Percentiles rank a stretch among this genome's conserved stretches.
Evolutionary conservation across 2,797 vertebrate species (phyloP).

Genomic region (Chiroxiphia lanceolata): DNA sequence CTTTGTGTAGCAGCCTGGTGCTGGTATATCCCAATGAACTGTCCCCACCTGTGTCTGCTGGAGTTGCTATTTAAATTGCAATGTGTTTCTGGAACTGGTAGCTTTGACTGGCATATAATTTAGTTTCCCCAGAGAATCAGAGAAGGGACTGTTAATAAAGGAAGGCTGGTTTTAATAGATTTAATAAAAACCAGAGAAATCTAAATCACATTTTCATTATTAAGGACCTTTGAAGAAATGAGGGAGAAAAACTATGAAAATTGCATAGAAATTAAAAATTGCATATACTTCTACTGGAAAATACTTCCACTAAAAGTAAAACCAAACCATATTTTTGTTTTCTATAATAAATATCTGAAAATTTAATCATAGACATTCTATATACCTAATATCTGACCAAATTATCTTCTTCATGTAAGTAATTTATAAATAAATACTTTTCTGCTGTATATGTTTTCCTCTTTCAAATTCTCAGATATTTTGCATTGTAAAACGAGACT

Average conservation of each 20-base stretch:
- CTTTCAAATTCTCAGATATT: background rate
- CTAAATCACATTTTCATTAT: constrained; percentile 28
- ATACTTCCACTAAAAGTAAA: background rate
- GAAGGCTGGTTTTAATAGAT: constrained; percentile 44
- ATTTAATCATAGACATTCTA: background rate
- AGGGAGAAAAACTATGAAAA: background rate
- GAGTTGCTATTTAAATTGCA: background rate
- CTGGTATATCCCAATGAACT: background rate
- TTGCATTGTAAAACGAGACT: background rate
- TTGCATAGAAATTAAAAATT: background rate
- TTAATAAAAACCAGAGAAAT: constrained; percentile 38
- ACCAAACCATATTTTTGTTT: background rate
- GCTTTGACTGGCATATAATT: constrained; percentile 35
- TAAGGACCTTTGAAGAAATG: constrained; percentile 1
- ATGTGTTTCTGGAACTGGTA: background rate
- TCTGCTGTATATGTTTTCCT: background rate
- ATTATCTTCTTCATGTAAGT: background rate
- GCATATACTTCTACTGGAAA: background rate
- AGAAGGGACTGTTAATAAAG: constrained; percentile 10
- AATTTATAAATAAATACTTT: background rate
- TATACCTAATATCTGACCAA: background rate
- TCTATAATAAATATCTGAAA: background rate
- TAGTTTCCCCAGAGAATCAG: constrained; percentile 2
- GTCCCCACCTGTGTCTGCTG: constrained; percentile 17
- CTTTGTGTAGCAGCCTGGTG: background rate